Evolutionary conservation across 2,113 vertebrate species (phyloP), one percentile per base, ranked within the genome.

Genomic region (Engraulis encrasicolus): DNA sequence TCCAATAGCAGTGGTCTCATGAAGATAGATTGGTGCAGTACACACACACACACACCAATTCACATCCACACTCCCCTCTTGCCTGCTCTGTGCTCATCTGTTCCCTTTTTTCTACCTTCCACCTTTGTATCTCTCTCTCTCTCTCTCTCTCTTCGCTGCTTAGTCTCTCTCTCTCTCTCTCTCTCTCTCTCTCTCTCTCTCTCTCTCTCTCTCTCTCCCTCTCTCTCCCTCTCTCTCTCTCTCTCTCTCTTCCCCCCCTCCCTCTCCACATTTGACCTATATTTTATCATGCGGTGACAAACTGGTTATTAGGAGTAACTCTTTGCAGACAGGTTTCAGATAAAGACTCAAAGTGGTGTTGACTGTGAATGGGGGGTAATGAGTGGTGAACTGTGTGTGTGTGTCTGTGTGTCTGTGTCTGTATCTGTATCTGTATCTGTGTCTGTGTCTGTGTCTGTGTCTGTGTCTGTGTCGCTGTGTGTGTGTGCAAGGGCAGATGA

Each of bases 281-380:
- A 37, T 27, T 82, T 74, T 49, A 34, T 74, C 61, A 82, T 34
- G 48, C 49, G 18, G 4, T 74, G 27, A 34, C 31, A 74, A 34
- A 31, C 66, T 74, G 23, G 27, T 74, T 74, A 74, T 74, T 74
- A 74, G 66, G 66, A 74, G 66, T 31, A 31, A 31, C 58, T 66
- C 66, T 31, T 74, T 34, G 66, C 66, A 74, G 66, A 74, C 66
- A 74, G 66, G 66, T 74, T 74, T 11, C 66, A 74, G 66, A 74
- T 31, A 74, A 74, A 74, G 66, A 14, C 27, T 74, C 66, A 34
- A 17, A 31, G 66, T 36, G 27, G 0, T 74, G 66, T 23, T 74
- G 66, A 36, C 2, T 34, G 66, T 11, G 27, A 27, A 27, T 45
- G 40, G 9, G 40, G 66, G 14, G 66, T 74, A 71, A 71, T 31